Evolutionary conservation across 1,140 invertebrate species (phyloP), one percentile per base, ranked within the genome.

Genomic region (Achroia grisella): DNA sequence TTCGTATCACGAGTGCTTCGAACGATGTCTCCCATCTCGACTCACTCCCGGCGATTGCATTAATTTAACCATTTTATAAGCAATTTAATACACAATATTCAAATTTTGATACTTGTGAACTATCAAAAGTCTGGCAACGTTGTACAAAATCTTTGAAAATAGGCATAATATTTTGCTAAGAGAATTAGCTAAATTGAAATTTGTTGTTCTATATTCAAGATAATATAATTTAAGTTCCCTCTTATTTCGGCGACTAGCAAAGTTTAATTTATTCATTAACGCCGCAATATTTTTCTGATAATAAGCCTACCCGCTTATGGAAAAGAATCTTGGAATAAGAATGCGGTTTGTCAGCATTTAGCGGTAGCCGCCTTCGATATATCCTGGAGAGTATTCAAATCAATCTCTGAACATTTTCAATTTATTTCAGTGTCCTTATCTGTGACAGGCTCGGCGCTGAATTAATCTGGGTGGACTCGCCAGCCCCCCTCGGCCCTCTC

Each of bases 351-450:
- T 73, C 59, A 70, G 17, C 6, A 23, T 69, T 65, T 64, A 52
- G 46, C 61, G 51, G 44, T 54, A 58, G 52, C 61, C 57, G 67
- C 64, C 65, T 63, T 54, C 62, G 59, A 72, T 79, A 75, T 81
- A 78, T 81, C 63, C 72, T 71, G 65, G 52, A 50, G 69, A 72
- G 65, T 79, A 82, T 84, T 85, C 76, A 85, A 82, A 85, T 82
- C 78, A 82, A 82, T 82, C 77, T 79, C 63, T 71, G 73, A 82
- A 81, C 77, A 81, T 85, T 82, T 85, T 85, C 81, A 85, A 85
- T 85, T 82, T 85, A 85, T 85, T 85, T 82, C 75, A 77, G 68
- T 69, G 71, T 68, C 78, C 75, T 85, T 85, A 85, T 85, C 81
- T 79, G 69, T 72, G 75, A 77, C 76, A 71, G 78, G 67, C 68